Percentiles rank a stretch among this genome's conserved stretches.
Evolutionary conservation across 2,888 invertebrate species (phyloP).

Genomic region (Parnassius glacialis): DNA sequence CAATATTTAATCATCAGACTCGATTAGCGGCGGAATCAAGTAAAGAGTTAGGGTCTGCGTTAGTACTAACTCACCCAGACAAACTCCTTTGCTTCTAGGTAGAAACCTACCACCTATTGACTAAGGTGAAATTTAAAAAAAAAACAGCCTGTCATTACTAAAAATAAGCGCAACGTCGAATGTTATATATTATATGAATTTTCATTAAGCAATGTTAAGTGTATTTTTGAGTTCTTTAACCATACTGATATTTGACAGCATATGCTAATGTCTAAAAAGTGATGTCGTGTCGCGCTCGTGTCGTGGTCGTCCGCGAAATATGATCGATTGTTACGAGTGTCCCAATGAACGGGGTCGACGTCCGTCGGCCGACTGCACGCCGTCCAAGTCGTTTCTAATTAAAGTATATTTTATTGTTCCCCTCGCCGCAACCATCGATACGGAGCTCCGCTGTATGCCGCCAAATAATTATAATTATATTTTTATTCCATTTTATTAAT

Average conservation of each 20-base stretch:
- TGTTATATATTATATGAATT: too few relatives aligned
- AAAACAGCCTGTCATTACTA: too few relatives aligned
- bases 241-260: background rate
- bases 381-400: conserved; percentile 58
- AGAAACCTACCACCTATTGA: too few relatives aligned
- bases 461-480: conserved; percentile 77
- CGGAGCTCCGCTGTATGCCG: conserved; percentile 70
- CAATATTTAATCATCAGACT: too few relatives aligned
- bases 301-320: conserved; percentile 41
- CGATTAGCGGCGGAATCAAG: too few relatives aligned
- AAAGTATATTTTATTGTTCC: conserved; percentile 79
- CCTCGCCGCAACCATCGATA: conserved; percentile 66
- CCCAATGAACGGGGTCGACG: conserved; percentile 47
- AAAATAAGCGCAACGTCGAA: too few relatives aligned
- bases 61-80: too few relatives aligned
- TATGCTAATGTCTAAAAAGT: background rate
- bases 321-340: conserved; percentile 43
- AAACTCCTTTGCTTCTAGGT: too few relatives aligned
- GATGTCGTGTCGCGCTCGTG: conserved; percentile 20
- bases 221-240: too few relatives aligned
- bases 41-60: too few relatives aligned
- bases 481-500: conserved; percentile 67
- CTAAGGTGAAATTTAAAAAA: too few relatives aligned
- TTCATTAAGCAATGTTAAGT: too few relatives aligned
- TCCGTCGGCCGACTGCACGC: conserved; percentile 41